These are phyloP conservation scores for Crotalus viridis DNA, from an alignment of 2,113 vertebrate species.

Conservation along the genomic window DNA sequence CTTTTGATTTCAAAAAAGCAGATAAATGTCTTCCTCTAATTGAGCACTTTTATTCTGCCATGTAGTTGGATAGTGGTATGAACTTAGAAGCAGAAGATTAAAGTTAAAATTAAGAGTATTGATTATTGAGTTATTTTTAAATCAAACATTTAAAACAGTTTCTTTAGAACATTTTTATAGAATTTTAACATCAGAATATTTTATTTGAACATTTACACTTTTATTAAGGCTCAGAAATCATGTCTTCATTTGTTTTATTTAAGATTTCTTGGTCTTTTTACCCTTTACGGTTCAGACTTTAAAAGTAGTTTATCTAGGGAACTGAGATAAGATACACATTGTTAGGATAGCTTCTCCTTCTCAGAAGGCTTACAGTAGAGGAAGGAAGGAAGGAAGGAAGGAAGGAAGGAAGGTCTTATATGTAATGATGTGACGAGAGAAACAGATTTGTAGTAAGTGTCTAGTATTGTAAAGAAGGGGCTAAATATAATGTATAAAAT, in stretches of 20 bases:
- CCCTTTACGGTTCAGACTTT: neutral
- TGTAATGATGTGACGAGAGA: neutral
- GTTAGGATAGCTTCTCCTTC: neutral
- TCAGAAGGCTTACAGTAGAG: neutral
- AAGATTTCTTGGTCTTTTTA: neutral
- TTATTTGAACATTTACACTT: fast-evolving
- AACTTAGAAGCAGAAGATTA: neutral
- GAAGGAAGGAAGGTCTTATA: neutral
- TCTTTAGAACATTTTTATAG: neutral
- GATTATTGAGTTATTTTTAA: neutral
- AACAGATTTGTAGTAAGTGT: neutral
- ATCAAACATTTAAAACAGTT: neutral
- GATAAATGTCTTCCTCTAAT: slow-evolving; percentile 11
- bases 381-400: too few species aligned
- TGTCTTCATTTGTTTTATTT: neutral
- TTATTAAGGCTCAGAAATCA: too few species aligned
- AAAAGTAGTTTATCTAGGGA: neutral
- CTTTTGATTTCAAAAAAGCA: slow-evolving; percentile 12
- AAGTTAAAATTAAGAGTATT: neutral
- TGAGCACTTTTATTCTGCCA: neutral
- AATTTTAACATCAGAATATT: neutral
- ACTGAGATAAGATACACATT: neutral
- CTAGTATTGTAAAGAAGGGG: too few species aligned
- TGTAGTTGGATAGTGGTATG: slow-evolving; percentile 1
- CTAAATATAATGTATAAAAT: neutral